phyloP scores from a whole-genome alignment of 2,113 vertebrate genomes.

The Anguilla japonica region DNA sequence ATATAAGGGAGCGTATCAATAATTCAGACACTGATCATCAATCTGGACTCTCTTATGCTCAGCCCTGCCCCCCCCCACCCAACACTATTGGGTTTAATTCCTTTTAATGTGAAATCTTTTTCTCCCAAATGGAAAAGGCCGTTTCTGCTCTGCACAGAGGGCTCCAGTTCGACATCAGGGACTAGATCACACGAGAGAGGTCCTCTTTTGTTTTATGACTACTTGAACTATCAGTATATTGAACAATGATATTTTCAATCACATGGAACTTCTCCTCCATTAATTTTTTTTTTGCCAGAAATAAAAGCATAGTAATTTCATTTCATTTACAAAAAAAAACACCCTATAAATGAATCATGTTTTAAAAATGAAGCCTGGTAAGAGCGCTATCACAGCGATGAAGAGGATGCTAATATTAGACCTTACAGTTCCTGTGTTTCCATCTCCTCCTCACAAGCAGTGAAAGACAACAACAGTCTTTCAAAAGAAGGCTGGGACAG shows the following conservation, averaged over 20 bases:
- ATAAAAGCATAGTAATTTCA: background rate
- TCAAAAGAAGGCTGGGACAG: background rate
- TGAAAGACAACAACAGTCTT: background rate
- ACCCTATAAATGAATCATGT: no score
- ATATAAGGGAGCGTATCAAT: conserved; percentile 63
- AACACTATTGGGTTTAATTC: background rate
- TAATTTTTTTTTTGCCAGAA: background rate
- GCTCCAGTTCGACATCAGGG: background rate
- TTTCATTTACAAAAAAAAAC: background rate
- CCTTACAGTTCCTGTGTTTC: background rate
- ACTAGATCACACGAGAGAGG: background rate
- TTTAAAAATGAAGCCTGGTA: background rate
- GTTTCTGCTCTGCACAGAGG: background rate
- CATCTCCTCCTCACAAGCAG: background rate
- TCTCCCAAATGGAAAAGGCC: background rate
- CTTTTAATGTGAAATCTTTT: background rate
- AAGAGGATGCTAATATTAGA: background rate
- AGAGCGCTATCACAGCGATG: background rate
- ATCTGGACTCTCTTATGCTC: conserved; percentile 8
- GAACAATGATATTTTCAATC: background rate
- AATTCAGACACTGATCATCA: conserved; percentile 64
- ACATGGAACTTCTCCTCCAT: background rate
- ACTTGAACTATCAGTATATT: background rate
- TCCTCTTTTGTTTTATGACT: background rate
- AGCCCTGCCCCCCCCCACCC: background rate